Conservation (phyloP, 2,113 vertebrate species). For the Oplegnathus fasciatus region DNA sequence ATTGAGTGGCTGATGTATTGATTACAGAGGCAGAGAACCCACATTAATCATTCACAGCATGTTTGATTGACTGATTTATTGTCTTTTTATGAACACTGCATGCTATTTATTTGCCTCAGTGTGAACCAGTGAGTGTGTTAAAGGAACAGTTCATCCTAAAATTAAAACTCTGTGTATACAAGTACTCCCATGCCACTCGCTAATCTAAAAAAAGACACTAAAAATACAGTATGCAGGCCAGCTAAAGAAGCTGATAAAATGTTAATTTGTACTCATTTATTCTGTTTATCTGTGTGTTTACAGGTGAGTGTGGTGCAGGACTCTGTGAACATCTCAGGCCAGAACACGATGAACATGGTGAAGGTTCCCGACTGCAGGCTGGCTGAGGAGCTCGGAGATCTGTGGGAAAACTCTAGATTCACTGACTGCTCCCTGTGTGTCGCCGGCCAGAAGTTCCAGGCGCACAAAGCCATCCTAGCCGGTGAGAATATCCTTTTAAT, state of each 20-base stretch:
- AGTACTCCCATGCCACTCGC: not conserved
- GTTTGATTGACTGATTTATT: slow-evolving; percentile 67
- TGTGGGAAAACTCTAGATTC: slow-evolving; percentile 94
- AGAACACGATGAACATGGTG: slow-evolving; percentile 95
- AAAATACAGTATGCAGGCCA: not conserved
- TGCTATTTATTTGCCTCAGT: slow-evolving; percentile 40
- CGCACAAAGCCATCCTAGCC: slow-evolving; percentile 94
- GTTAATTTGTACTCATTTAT: not conserved
- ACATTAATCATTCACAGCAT: slow-evolving; percentile 70
- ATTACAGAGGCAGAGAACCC: slow-evolving; percentile 58
- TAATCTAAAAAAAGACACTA: not conserved
- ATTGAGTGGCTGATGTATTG: slow-evolving; percentile 72
- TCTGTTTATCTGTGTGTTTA: slow-evolving; percentile 34
- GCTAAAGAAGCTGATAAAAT: not conserved
- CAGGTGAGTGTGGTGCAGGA: slow-evolving; percentile 95
- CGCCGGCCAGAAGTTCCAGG: slow-evolving; percentile 93
- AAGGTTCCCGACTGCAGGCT: slow-evolving; percentile 93
- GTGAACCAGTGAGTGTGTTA: slow-evolving; percentile 25
- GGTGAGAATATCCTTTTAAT: slow-evolving; percentile 80
- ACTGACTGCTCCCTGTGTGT: slow-evolving; percentile 93
- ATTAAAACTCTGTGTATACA: not conserved
- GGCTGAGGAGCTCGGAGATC: slow-evolving; percentile 91
- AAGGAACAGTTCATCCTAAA: slow-evolving; percentile 17
- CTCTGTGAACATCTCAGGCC: slow-evolving; percentile 93
- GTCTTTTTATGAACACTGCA: slow-evolving; percentile 50